Evolutionary conservation across 2,888 invertebrate species (phyloP), one percentile per base, ranked within the genome.

Genomic region (Catotricha subobsoleta): DNA sequence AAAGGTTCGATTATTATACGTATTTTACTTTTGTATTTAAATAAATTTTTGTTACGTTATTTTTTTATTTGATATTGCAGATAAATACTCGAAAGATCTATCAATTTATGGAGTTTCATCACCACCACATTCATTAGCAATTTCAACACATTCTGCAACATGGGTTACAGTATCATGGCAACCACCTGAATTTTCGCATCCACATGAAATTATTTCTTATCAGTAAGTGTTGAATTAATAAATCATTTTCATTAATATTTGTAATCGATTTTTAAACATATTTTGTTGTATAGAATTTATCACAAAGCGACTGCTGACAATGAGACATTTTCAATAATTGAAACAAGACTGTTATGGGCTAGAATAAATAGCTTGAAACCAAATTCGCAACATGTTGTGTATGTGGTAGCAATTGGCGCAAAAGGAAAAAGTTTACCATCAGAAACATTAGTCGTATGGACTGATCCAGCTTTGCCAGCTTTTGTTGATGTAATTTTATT

Each of bases 121-220:
- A 0, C 80, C 83, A 0, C 86, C 86, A 0, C 84, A 84, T 59
- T 76, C 81, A 1, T 61, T 87, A 36, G 72, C 80, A 1, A 77
- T 86, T 21, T 73, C 80, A 0, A 73, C 76, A 7, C 83, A 82
- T 56, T 81, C 81, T 38, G 83, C 84, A 36, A 82, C 82, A 4
- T 83, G 78, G 74, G 74, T 86, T 37, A 76, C 80, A 1, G 69
- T 87, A 41, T 69, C 76, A 10, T 87, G 87, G 87, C 81, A 84
- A 53, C 83, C 84, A 3, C 86, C 87, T 3, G 79, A 81, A 62
- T 80, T 80, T 61, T 77, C 80, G 29, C 77, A 79, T 55, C 82
- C 82, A 0, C 74, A 80, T 40, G 83, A 84, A 57, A 72, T 74
- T 52, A 73, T 86, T 42, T 68, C 70, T 1, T 86, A 82, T 60